phyloP scores from a whole-genome alignment of 2,797 vertebrate genomes.

The Luscinia luscinia region DNA sequence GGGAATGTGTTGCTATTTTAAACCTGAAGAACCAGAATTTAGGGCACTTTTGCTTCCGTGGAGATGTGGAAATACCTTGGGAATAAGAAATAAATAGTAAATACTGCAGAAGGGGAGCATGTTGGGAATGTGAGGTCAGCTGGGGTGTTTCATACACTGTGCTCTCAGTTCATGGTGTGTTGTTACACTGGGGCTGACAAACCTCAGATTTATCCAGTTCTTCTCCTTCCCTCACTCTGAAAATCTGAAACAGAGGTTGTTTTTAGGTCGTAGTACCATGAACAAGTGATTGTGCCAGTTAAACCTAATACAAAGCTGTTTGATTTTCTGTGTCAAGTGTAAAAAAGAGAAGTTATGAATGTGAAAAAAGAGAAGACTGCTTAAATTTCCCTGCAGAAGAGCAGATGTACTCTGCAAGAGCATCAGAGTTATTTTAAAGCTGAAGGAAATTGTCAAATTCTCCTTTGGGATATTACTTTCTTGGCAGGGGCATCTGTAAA shows the following conservation, averaged over 20 bases:
- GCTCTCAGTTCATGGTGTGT: neutral
- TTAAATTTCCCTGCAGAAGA: neutral
- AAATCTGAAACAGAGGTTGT: neutral
- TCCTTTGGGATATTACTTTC: constrained; percentile 51
- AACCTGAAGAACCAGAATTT: neutral
- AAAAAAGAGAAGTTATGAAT: neutral
- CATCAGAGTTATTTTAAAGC: constrained; percentile 40
- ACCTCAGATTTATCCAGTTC: neutral
- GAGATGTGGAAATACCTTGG: neutral
- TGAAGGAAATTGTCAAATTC: constrained; percentile 50
- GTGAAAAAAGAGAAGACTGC: neutral
- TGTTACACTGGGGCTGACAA: neutral
- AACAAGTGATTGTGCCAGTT: neutral
- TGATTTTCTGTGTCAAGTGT: neutral
- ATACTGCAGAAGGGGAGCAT: neutral
- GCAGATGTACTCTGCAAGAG: neutral
- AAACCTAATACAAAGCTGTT: neutral
- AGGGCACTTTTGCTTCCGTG: neutral
- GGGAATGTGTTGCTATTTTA: neutral
- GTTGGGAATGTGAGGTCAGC: neutral
- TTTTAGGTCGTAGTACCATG: neutral
- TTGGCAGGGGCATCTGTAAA: constrained; percentile 50
- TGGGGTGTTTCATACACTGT: neutral
- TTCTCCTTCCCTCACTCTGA: neutral
- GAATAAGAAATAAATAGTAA: neutral